Conservation (phyloP, 1,140 invertebrate species). For the Melanaphis sacchari region DNA sequence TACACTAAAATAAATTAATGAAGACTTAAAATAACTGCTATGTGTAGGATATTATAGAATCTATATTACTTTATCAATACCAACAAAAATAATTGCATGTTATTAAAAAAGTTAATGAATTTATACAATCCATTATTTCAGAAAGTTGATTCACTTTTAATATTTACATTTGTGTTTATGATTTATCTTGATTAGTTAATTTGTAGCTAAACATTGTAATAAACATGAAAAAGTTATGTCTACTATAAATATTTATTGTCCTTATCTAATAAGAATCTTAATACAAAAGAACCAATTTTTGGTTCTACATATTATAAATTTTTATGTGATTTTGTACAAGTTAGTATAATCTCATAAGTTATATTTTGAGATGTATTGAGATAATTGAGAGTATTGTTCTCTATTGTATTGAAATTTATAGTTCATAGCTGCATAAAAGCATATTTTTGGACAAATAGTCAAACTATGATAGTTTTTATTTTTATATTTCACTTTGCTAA, state of each 20-base stretch:
- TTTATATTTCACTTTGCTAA: not conserved
- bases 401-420: not conserved
- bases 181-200: not conserved
- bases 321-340: not conserved
- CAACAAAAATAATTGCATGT: not conserved
- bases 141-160: not conserved
- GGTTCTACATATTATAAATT: not conserved
- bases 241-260: not conserved
- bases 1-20: not conserved
- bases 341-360: not conserved
- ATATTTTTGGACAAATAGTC: not conserved
- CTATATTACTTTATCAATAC: not conserved
- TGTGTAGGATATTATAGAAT: not conserved
- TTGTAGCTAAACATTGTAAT: not conserved
- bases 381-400: constrained; percentile 9
- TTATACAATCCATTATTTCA: not conserved
- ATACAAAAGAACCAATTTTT: not conserved
- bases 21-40: not conserved
- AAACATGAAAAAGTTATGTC: not conserved
- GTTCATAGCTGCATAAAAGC: not conserved
- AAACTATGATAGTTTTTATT: not conserved
- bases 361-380: no score
- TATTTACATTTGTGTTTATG: not conserved
- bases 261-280: not conserved
- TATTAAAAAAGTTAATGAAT: not conserved